Evolutionary conservation across 2,113 vertebrate species (phyloP), one percentile per base, ranked within the genome.

Genomic region (Macquaria australasica): DNA sequence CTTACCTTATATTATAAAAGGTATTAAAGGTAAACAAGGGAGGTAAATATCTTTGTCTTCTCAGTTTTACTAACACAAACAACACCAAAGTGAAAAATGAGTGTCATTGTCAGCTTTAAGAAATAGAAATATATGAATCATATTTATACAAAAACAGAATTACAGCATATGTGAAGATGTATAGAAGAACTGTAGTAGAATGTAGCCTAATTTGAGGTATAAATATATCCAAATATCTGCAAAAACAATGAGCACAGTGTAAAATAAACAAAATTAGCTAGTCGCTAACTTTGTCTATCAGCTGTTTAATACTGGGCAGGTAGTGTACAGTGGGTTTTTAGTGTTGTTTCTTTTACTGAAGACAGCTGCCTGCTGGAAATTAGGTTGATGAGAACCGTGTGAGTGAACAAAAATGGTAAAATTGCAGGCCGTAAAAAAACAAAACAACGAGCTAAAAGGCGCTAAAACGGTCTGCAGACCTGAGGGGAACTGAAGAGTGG

Each of bases 91-190:
- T 8, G 51, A 39, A 53, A 12, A 72, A 21, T 8, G 51, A 39
- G 34, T 34, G 34, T 34, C 64, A 59, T 39, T 21, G 25, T 51
- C 14, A 25, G 9, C 14, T 37, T 45, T 45, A 31, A 62, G 7
- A n/a, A n/a, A n/a, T 67, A 60, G 43, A 77, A 88, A 78, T 67
- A 62, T 55, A 10, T 41, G 10, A 18, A 50, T 55, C 15, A 4
- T 11, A 68, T 59, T 67, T 28, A 34, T 34, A 34, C 34, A 68
- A 50, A 67, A 48, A 58, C 11, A 68, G n/a, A 48, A 15, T 55
- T 12, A 34, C 1, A 50, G n/a, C 20, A 18, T 59, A n/a, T 79
- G 14, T 43, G 18, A 70, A n/a, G 11, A 1, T 34, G 8, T 53
- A 8, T 6, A 9, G 9, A 67, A 34, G 9, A 41, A 39, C 4